A percentile compares a stretch with the other conserved stretches of the same genome.
phyloP scores from a whole-genome alignment of 2,888 invertebrate species.

The Acrocera orbiculus region DNA sequence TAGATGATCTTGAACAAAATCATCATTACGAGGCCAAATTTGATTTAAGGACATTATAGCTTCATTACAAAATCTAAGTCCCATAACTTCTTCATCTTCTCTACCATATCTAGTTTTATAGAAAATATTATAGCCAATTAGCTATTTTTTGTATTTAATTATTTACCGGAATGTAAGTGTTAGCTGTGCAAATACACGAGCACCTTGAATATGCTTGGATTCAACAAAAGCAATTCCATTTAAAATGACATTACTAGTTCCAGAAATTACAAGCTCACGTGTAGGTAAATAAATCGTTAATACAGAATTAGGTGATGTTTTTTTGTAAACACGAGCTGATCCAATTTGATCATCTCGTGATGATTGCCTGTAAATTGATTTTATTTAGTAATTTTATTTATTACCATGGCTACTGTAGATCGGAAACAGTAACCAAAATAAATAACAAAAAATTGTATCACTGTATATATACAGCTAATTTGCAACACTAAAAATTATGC shows the following conservation, averaged over 20 bases:
- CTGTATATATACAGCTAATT: too few relatives aligned
- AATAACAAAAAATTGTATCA: too few relatives aligned
- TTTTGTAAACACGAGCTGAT: constrained; percentile 58
- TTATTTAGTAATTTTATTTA: too few relatives aligned
- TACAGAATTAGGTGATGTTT: constrained; percentile 71
- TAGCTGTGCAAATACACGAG: constrained; percentile 69
- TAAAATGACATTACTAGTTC: constrained; percentile 54
- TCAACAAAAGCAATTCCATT: constrained; percentile 88
- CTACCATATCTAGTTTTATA: constrained; percentile 67
- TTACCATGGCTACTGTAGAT: too few relatives aligned
- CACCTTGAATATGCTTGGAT: constrained; percentile 59
- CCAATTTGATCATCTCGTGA: constrained; percentile 15
- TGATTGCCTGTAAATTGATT: constrained; percentile 4
- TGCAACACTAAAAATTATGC: too few relatives aligned
- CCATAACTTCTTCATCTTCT: constrained; percentile 97
- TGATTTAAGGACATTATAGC: constrained; percentile 84
- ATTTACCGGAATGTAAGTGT: constrained; percentile 79
- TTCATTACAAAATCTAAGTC: constrained; percentile 94
- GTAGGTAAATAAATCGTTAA: constrained; percentile 67
- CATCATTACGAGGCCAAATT: constrained; percentile 53
- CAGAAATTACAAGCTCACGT: constrained; percentile 60
- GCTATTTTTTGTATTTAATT: neutral
- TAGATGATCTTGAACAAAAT: constrained; percentile 36
- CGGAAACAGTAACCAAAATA: too few relatives aligned
- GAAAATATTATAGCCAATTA: neutral